Conservation (phyloP, 2,113 vertebrate genomes). For the Atrichornis clamosus region DNA sequence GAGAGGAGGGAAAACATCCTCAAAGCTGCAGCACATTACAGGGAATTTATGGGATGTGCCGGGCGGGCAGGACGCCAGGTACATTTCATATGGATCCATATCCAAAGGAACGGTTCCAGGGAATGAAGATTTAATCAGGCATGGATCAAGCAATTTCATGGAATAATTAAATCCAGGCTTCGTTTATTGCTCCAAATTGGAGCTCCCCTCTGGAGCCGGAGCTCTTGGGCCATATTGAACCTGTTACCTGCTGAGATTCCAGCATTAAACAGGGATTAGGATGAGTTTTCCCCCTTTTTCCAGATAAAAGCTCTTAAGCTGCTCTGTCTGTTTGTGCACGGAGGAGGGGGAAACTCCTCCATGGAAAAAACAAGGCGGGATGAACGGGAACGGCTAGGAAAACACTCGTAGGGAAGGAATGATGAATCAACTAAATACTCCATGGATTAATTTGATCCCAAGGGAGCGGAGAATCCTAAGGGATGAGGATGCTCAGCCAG, state of each 20-base stretch:
- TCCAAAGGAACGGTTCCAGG: constrained; percentile 83
- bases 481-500: not conserved
- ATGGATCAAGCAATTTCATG: constrained; percentile 84
- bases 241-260: constrained; percentile 70
- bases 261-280: constrained; percentile 57
- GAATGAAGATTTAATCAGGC: constrained; percentile 92
- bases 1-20: not conserved
- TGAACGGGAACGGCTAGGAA: not conserved
- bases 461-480: not conserved
- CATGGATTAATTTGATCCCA: not conserved
- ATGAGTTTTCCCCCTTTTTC: not conserved
- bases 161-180: constrained; percentile 89
- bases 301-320: constrained; percentile 24
- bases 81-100: constrained; percentile 82
- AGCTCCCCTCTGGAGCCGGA: constrained; percentile 80
- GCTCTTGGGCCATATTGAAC: constrained; percentile 76
- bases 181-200: constrained; percentile 74
- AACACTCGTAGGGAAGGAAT: not conserved
- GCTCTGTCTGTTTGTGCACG: not conserved
- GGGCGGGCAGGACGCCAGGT: constrained; percentile 76
- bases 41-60: constrained; percentile 82
- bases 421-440: not conserved
- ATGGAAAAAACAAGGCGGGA: not conserved
- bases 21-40: constrained; percentile 62
- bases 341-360: not conserved